Evolutionary conservation across 2,888 invertebrate genomes (phyloP).

Genomic region (Serripes groenlandicus): DNA sequence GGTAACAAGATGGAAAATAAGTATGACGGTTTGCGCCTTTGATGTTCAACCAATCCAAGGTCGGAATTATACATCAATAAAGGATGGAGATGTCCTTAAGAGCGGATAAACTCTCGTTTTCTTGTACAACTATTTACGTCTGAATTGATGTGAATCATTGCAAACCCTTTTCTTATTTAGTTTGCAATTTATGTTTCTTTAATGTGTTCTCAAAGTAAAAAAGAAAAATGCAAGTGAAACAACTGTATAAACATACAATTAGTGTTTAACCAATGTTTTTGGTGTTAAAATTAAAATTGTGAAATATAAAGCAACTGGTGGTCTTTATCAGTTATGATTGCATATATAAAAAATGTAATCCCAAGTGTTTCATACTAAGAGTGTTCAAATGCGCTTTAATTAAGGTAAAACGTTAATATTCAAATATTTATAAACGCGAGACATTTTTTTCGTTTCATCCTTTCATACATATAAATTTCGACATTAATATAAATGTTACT

Average conservation of each 20-base stretch:
- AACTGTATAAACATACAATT: no score
- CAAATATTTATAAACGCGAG: constrained; percentile 16
- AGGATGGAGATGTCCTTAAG: constrained; percentile 32
- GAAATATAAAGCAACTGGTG: no score
- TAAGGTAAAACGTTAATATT: constrained; percentile 14
- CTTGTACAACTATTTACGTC: constrained; percentile 39
- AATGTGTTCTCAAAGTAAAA: no score
- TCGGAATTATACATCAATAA: constrained; percentile 23
- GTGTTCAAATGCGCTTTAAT: no score
- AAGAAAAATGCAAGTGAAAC: no score
- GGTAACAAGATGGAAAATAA: constrained; percentile 54
- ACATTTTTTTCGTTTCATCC: neutral
- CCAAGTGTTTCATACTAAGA: no score
- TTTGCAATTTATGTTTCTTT: no score
- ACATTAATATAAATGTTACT: neutral
- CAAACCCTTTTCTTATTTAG: neutral
- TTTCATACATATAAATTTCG: neutral
- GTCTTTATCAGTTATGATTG: no score
- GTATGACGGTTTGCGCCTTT: constrained; percentile 46
- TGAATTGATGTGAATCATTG: constrained; percentile 7
- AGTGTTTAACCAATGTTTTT: no score
- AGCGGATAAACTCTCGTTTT: constrained; percentile 38
- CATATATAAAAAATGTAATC: no score
- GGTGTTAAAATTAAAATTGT: no score
- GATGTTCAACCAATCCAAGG: constrained; percentile 35